Conservation (phyloP, 1,140 invertebrate genomes). For the Tetramorium alpestre region DNA sequence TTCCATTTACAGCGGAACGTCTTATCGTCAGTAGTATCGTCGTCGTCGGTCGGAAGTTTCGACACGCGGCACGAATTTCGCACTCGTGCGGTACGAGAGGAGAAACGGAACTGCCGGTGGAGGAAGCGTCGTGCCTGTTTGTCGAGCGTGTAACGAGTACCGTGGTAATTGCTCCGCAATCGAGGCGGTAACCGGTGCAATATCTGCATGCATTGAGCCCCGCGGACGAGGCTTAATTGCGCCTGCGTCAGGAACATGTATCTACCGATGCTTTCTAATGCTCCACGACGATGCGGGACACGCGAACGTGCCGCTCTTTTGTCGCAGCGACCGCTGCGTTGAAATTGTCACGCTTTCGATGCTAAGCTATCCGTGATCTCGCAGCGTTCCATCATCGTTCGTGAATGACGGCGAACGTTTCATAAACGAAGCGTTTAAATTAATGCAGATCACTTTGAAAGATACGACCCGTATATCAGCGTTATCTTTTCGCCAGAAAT, state of each 20-base stretch:
- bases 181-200: conserved; percentile 44
- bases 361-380: conserved; percentile 8
- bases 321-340: not conserved
- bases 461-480: conserved; percentile 10
- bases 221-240: conserved; percentile 58
- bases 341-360: conserved; percentile 38
- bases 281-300: conserved; percentile 1
- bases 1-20: not conserved
- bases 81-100: conserved; percentile 7
- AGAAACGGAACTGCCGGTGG: conserved; percentile 21
- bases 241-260: conserved; percentile 47
- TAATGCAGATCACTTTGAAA: conserved; percentile 1
- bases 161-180: conserved; percentile 64
- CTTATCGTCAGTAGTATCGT: conserved; percentile 45
- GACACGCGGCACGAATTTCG: conserved; percentile 52
- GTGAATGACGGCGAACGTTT: not conserved
- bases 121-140: conserved; percentile 37
- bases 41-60: conserved; percentile 51
- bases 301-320: conserved; percentile 44
- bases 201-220: conserved; percentile 35
- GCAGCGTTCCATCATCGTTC: conserved; percentile 1
- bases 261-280: conserved; percentile 65
- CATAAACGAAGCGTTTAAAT: conserved; percentile 7
- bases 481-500: not conserved
- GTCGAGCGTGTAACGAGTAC: conserved; percentile 59